Percentiles rank a stretch among this genome's conserved stretches.
Conservation (phyloP, 1,140 invertebrate genomes). For the Diploscapter pachys region DNA sequence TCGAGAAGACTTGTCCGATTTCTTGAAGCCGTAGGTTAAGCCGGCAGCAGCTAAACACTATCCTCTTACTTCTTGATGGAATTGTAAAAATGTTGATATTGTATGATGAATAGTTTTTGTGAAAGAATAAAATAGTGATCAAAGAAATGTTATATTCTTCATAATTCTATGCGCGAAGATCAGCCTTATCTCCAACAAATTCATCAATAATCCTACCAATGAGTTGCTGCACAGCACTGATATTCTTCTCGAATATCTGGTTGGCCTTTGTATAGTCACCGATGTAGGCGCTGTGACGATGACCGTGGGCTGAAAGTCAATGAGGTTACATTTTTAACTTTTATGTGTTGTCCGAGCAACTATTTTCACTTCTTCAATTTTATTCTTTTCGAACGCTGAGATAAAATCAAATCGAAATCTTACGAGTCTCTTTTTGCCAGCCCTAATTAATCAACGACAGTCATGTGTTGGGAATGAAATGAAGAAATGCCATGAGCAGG, state of each 20-base stretch:
- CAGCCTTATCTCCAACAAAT: background rate
- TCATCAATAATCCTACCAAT: slow-evolving; percentile 10
- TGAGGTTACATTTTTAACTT: slow-evolving; percentile 29
- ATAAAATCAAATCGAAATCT: slow-evolving; percentile 4
- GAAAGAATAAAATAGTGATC: background rate
- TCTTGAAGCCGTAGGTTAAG: slow-evolving; percentile 7
- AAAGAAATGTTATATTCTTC: slow-evolving; percentile 3
- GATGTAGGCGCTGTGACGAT: slow-evolving; percentile 26
- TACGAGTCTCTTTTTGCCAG: background rate
- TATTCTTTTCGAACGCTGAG: background rate
- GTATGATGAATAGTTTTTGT: background rate
- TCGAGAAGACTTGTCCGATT: slow-evolving; percentile 4
- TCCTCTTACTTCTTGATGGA: background rate
- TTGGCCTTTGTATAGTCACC: slow-evolving; percentile 36
- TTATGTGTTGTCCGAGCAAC: background rate
- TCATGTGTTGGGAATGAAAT: too few relatives aligned
- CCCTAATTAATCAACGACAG: background rate
- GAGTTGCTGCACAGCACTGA: slow-evolving; percentile 28
- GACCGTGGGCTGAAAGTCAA: slow-evolving; percentile 30
- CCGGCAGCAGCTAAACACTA: slow-evolving; percentile 24
- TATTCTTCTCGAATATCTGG: slow-evolving; percentile 31
- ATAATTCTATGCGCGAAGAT: background rate
- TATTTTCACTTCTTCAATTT: too few relatives aligned
- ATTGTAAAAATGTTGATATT: background rate
- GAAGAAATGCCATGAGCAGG: too few relatives aligned